Evolutionary conservation across 2,797 vertebrate species (phyloP).

Genomic region (Catamblyrhynchus diadema): DNA sequence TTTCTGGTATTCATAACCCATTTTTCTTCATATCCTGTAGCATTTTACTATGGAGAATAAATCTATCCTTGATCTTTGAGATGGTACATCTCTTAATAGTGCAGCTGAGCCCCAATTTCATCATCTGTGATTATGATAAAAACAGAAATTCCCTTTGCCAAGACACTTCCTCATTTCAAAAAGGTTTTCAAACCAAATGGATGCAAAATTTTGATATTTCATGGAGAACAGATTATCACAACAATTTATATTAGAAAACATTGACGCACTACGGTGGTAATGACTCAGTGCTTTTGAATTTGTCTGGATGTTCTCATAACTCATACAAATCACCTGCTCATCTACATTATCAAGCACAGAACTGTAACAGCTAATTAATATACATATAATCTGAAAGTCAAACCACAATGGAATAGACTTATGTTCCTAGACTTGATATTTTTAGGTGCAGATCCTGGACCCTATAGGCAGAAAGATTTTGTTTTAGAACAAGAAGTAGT

Average conservation of each 20-base stretch:
- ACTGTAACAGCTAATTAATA: not conserved
- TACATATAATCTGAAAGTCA: not conserved
- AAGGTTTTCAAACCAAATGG: conserved; percentile 1
- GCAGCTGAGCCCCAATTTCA: not conserved
- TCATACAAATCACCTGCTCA: not conserved
- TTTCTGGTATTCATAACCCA: not conserved
- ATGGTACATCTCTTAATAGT: not conserved
- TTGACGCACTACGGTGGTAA: not conserved
- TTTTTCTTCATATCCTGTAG: not conserved
- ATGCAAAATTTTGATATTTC: not conserved
- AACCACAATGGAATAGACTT: not conserved
- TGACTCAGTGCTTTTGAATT: not conserved
- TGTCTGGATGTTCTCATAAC: not conserved
- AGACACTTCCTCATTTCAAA: not conserved
- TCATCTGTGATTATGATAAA: not conserved
- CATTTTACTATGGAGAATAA: not conserved
- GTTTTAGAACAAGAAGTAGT: not conserved
- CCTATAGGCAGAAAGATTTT: not conserved
- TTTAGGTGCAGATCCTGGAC: not conserved
- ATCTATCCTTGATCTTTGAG: not conserved
- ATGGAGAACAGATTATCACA: not conserved
- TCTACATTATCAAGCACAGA: not conserved
- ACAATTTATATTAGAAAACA: not conserved
- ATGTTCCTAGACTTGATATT: not conserved
- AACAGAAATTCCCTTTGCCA: conserved; percentile 15